A percentile compares a stretch with the other conserved stretches of the same genome.
Conservation (phyloP, 2,888 invertebrate genomes). For the Xestoiulus laeticollis region DNA sequence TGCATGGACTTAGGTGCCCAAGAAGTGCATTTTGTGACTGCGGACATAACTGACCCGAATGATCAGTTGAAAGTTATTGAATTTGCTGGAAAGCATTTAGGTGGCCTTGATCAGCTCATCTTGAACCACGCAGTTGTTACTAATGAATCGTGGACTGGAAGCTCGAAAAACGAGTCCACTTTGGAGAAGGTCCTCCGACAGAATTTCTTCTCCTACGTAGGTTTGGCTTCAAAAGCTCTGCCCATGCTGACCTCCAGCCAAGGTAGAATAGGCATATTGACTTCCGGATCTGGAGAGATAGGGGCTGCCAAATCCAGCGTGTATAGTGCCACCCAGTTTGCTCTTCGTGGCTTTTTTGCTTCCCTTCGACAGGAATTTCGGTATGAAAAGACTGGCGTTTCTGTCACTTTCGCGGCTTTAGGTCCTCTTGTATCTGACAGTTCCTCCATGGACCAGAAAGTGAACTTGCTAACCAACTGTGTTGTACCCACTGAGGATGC, state of each 20-base stretch:
- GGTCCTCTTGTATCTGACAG: not conserved
- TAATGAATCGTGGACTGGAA: not conserved
- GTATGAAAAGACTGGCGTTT: slow-evolving; percentile 11
- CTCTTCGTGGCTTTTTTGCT: slow-evolving; percentile 40
- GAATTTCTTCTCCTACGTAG: slow-evolving; percentile 62
- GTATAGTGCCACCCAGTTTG: not conserved
- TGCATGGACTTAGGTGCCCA: not conserved
- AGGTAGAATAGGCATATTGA: too few relatives aligned
- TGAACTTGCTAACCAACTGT: not conserved
- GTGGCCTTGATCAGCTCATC: slow-evolving; percentile 45
- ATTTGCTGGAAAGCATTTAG: not conserved
- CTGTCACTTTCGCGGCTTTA: not conserved
- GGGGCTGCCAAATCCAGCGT: not conserved
- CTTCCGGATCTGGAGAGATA: too few relatives aligned
- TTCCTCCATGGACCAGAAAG: not conserved
- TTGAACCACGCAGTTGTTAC: not conserved
- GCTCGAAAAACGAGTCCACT: not conserved
- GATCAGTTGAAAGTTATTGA: not conserved
- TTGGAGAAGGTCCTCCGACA: slow-evolving; percentile 57
- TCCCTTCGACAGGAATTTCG: slow-evolving; percentile 44
- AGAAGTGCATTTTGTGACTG: not conserved
- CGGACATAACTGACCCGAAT: not conserved
- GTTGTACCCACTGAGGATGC: not conserved
- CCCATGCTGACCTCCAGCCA: too few relatives aligned
- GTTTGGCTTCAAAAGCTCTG: slow-evolving; percentile 56